A percentile compares a stretch with the other conserved stretches of the same genome.
phyloP scores from a whole-genome alignment of 2,888 invertebrate species.

The Mystacides longicornis region DNA sequence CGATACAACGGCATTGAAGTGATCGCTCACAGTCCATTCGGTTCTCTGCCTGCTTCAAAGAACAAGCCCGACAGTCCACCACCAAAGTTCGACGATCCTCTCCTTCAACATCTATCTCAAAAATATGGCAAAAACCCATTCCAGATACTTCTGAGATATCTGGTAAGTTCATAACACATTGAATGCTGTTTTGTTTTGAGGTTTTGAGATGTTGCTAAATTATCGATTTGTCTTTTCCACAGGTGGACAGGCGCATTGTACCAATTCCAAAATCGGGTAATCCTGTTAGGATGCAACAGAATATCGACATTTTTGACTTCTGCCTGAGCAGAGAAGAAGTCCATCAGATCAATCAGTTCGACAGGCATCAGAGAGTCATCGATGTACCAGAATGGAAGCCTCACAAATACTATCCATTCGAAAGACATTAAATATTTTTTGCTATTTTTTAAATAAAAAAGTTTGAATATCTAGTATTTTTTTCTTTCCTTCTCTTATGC shows the following conservation, averaged over 20 bases:
- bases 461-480: too few relatives aligned
- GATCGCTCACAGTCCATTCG: slow-evolving; percentile 51
- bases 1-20: slow-evolving; percentile 46
- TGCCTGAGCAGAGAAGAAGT: slow-evolving; percentile 45
- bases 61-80: slow-evolving; percentile 32
- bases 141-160: slow-evolving; percentile 41
- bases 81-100: slow-evolving; percentile 35
- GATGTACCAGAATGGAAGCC: slow-evolving; percentile 32
- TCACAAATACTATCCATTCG: slow-evolving; percentile 25
- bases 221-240: slow-evolving; percentile 25
- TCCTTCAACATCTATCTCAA: slow-evolving; percentile 35
- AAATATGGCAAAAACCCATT: slow-evolving; percentile 41
- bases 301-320: slow-evolving; percentile 54
- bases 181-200: too few relatives aligned
- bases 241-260: slow-evolving; percentile 47
- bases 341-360: slow-evolving; percentile 41
- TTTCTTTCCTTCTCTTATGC: too few relatives aligned
- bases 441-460: too few relatives aligned
- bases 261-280: slow-evolving; percentile 55
- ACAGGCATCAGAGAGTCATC: slow-evolving; percentile 41
- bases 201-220: too few relatives aligned
- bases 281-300: slow-evolving; percentile 42
- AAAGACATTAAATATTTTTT: not conserved
- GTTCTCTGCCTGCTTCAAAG: slow-evolving; percentile 35
- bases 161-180: slow-evolving; percentile 30